Conservation (phyloP, 1,140 invertebrate genomes). For the Drosophila miranda region DNA sequence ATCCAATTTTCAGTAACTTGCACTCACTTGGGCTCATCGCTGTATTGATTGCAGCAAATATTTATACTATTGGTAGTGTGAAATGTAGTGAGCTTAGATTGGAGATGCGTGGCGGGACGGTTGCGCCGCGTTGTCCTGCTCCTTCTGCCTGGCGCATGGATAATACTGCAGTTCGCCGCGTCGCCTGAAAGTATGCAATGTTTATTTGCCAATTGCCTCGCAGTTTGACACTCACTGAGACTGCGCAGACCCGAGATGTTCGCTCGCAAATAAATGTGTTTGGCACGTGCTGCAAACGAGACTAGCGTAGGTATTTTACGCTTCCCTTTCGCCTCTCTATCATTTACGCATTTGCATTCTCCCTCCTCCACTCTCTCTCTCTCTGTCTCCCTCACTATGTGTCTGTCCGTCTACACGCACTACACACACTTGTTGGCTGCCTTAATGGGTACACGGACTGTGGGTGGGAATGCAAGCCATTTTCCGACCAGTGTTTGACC, state of each 20-base stretch:
- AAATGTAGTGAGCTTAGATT: slow-evolving; percentile 1
- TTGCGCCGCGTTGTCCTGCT: slow-evolving; percentile 6
- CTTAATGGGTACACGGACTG: neutral
- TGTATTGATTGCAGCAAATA: slow-evolving; percentile 66
- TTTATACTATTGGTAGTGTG: slow-evolving; percentile 2
- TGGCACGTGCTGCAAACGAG: slow-evolving; percentile 30
- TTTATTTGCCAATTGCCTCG: slow-evolving; percentile 59
- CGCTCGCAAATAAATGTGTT: neutral
- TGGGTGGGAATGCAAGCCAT: slow-evolving; percentile 5
- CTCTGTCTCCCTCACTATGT: neutral
- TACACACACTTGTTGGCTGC: slow-evolving; percentile 46
- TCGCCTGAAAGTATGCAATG: slow-evolving; percentile 67
- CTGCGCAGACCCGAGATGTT: slow-evolving; percentile 40
- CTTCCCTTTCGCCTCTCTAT: slow-evolving; percentile 1
- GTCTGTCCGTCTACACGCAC: slow-evolving; percentile 1
- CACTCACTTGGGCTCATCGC: slow-evolving; percentile 47
- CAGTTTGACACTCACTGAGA: slow-evolving; percentile 46
- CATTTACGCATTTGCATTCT: neutral
- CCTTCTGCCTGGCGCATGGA: too few relatives aligned
- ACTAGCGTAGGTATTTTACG: slow-evolving; percentile 26
- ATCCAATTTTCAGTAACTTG: slow-evolving; percentile 19
- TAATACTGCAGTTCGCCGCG: slow-evolving; percentile 36
- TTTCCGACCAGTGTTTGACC: slow-evolving; percentile 28
- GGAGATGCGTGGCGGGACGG: slow-evolving; percentile 20
- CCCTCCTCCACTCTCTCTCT: neutral